phyloP scores from a whole-genome alignment of 2,113 vertebrate genomes.

The Psittacus erithacus region DNA sequence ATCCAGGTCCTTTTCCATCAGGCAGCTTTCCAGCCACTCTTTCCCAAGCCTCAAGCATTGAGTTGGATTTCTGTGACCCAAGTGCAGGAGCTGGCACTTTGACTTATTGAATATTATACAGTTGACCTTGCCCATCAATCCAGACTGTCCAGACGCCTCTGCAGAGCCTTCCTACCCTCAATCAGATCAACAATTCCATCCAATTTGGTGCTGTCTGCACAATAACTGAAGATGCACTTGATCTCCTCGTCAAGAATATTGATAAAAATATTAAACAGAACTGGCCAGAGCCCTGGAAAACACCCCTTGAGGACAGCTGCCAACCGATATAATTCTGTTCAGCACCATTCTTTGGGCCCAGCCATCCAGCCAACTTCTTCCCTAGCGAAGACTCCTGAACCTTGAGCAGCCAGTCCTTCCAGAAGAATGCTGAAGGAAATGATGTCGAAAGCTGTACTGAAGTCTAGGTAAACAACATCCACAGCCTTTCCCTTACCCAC shows the following conservation, averaged over 20 bases:
- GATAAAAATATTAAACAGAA: neutral
- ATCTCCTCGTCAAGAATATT: neutral
- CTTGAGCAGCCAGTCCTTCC: neutral
- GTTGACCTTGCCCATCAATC: neutral
- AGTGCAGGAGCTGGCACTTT: neutral
- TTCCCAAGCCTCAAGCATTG: neutral
- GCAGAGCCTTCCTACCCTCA: neutral
- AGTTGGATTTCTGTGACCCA: neutral
- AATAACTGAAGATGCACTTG: neutral
- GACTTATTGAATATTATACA: neutral
- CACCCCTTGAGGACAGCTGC: too few relatives aligned
- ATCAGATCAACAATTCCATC: neutral
- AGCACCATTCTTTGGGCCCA: neutral
- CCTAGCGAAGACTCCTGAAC: fast-evolving
- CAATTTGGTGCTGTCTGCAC: neutral
- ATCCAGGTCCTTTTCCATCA: neutral
- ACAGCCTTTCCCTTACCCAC: neutral
- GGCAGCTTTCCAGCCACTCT: neutral
- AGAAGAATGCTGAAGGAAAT: neutral
- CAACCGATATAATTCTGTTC: neutral
- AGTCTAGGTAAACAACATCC: neutral
- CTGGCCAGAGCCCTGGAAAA: too few relatives aligned
- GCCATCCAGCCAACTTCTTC: neutral
- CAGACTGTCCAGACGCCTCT: neutral
- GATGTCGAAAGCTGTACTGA: neutral